Conservation (phyloP, 2,797 vertebrate species). For the Trachops cirrhosus region DNA sequence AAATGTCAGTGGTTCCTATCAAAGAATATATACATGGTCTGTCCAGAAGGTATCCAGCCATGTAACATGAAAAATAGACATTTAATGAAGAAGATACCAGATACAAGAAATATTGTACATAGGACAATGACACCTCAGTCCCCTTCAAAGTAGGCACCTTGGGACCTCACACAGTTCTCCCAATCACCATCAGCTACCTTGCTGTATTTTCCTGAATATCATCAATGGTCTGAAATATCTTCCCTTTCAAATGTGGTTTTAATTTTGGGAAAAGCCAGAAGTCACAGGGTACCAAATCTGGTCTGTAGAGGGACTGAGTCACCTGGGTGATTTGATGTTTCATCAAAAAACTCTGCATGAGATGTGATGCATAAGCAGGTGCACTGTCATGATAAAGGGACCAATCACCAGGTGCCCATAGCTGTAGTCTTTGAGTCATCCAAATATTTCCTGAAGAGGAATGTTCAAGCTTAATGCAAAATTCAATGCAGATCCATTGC, state of each 20-base stretch:
- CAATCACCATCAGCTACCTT: background rate
- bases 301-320: background rate
- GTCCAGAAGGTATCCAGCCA: background rate
- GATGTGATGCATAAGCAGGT: background rate
- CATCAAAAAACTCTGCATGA: background rate
- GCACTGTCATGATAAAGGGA: background rate
- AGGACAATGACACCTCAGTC: background rate
- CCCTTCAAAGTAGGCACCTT: background rate
- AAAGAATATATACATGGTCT: background rate
- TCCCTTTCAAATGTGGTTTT: background rate
- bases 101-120: background rate
- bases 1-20: background rate
- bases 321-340: background rate
- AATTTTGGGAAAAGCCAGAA: background rate
- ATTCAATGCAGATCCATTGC: background rate
- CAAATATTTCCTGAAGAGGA: background rate
- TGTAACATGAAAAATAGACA: background rate
- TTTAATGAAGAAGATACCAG: background rate
- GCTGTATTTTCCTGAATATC: background rate
- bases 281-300: background rate
- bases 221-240: background rate
- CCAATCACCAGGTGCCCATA: background rate
- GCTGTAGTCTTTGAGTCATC: background rate
- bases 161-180: background rate
- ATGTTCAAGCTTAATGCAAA: background rate